Evolutionary conservation across 92 coral and sea anemone genomes (phyloP), one percentile per base, ranked within the genome.

Genomic region (Phenganax subtilis): DNA sequence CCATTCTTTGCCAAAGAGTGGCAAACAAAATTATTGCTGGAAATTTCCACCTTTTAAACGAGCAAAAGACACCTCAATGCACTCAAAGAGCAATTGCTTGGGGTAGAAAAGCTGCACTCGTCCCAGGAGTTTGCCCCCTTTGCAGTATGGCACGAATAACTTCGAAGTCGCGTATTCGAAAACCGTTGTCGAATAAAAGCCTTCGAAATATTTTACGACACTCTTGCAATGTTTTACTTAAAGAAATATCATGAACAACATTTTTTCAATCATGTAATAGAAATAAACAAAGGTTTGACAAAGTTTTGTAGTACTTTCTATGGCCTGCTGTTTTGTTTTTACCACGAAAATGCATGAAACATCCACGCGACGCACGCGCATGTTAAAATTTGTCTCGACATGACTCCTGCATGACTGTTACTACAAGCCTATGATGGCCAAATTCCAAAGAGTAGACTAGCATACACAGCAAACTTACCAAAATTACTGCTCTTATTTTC

Each of bases 131-230:
- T 57, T 16, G 10, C 16, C 62, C 62, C 62, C 62, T 57, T 57
- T 57, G 16, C 12, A 57, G 16, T 10, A 57, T 57, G 62, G 62
- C 62, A 10, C 16, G 12, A 10, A 16, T 57, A 57, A 57, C 62
- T 16, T 57, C 16, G 62, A 57, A 57, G 12, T 57, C 62, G 62
- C 16, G 10, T 57, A 57, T 57, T 57, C 25, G 25, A 10, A 17
- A 81, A 85, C 55, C 86, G 62, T 47, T 71, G 76, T 44, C 86
- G 72, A 72, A 51, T 82, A 58, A 81, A 71, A 85, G 70, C 88
- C 20, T 80, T 61, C 27, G 56, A 63, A 51, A 84, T 61, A 51
- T 9, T 51, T 27, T 73, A 73, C 12, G 72, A 75, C 15, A 81
- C 75, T 37, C 17, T 63, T 56, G 47, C 47, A 37, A 37, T 5